phyloP scores from a whole-genome alignment of 2,113 vertebrate genomes.

The Archilochus colubris region DNA sequence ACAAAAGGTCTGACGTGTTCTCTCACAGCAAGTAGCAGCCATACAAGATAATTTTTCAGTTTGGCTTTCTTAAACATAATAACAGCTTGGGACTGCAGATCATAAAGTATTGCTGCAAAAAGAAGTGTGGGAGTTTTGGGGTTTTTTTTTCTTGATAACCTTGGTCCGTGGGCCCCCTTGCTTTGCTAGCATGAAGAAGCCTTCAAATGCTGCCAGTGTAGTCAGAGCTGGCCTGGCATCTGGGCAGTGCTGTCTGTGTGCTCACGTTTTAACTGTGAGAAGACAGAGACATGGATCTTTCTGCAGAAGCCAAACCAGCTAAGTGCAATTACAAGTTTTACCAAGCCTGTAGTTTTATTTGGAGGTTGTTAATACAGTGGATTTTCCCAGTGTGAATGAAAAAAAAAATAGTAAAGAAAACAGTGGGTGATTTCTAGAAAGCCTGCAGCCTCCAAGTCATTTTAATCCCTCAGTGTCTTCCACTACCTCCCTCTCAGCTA shows the following conservation, averaged over 20 bases:
- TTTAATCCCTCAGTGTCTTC: background rate
- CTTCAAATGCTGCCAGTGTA: background rate
- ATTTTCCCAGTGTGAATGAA: background rate
- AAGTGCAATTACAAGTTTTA: background rate
- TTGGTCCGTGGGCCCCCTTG: background rate
- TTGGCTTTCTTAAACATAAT: background rate
- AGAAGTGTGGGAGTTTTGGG: background rate
- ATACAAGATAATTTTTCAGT: background rate
- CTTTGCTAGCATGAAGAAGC: background rate
- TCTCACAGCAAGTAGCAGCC: background rate
- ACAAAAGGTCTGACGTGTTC: background rate
- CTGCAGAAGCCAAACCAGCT: background rate
- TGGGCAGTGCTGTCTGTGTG: background rate
- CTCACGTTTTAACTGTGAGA: accelerated
- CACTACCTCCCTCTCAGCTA: background rate
- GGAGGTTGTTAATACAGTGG: accelerated
- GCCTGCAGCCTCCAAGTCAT: background rate
- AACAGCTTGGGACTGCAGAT: background rate
- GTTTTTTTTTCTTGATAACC: background rate
- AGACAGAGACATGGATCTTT: background rate
- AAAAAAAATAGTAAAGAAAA: background rate
- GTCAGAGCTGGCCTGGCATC: background rate
- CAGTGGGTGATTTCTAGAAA: background rate
- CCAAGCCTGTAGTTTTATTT: background rate
- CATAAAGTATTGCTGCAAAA: background rate